Base-by-base conservation (phyloP, 92 coral and sea anemone species). In the Palythoa heliodiscus region DNA sequence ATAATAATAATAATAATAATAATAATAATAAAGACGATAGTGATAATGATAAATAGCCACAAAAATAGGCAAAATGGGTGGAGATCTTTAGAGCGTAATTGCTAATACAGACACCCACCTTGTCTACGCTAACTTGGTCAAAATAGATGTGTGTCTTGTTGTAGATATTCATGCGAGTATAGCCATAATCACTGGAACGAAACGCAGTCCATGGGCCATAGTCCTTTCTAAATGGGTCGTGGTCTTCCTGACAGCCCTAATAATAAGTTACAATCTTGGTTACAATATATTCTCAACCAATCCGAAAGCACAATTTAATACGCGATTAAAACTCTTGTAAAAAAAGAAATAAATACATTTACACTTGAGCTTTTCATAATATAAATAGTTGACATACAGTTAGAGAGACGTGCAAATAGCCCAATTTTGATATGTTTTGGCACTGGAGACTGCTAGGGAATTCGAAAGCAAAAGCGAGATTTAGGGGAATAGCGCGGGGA, bases 91-190 rank as follows among this genome's bases (percentile, higher is more conserved):
- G 35, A 0, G 1, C 35, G 35, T 29, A 29, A 29, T 29, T 29
- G 5, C 24, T 25, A 23, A 5, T 8, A 4, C 7, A n/a, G 71
- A 11, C 37, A 55, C 89, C 10, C 82, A 96, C 99, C 99, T 96
- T 87, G 82, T 96, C 99, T 39, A 92, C 88, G 87, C 99, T 96
- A 86, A 94, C 91, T 86, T 96, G 99, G 39, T 96, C 99, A 71
- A 94, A 24, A 78, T 88, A 91, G 73, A 96, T 61, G 87, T 96
- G 99, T 39, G 96, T 96, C 20, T 90, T 89, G 89, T 96, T 96
- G 77, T 90, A 89, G 50, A 96, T 91, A 61, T 95, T 92, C 87
- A 94, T 95, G 24, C 95, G 83, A 3, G 99, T 92, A 83, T 94
- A 96, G 52, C 99, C 99, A 84, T 96, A 96, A 73, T 96, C 99